These are phyloP conservation scores for Wasmannia auropunctata DNA, from an alignment of 1,140 invertebrate genomes.

Conservation along the genomic window DNA sequence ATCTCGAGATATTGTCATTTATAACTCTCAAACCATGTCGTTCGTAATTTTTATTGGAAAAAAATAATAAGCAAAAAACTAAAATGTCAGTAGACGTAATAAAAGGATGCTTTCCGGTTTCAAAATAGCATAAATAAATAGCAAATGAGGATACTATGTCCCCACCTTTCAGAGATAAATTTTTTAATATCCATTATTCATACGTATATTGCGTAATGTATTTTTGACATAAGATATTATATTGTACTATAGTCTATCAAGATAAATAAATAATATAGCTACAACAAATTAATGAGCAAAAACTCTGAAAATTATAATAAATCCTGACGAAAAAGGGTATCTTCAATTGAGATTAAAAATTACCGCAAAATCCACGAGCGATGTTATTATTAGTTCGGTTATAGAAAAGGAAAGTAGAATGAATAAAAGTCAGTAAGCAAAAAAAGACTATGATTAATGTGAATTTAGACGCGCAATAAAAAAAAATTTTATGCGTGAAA, in stretches of 20 bases:
- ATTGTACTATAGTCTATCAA: not conserved
- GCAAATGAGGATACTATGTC: not conserved
- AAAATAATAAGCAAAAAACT: not conserved
- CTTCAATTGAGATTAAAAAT: not conserved
- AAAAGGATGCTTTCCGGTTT: not conserved
- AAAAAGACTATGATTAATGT: constrained; percentile 1
- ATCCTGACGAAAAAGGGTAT: not conserved
- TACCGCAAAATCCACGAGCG: not conserved
- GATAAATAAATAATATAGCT: not conserved
- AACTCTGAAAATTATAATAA: not conserved
- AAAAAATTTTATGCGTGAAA: not conserved
- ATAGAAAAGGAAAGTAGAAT: constrained; percentile 4
- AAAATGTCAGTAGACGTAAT: not conserved
- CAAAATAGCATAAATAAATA: not conserved
- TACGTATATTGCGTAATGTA: not conserved
- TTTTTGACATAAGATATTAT: not conserved
- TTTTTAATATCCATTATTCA: not conserved
- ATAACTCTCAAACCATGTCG: not conserved
- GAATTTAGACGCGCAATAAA: constrained; percentile 4
- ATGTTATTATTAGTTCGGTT: not conserved
- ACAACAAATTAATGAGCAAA: not conserved
- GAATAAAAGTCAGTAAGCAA: not conserved
- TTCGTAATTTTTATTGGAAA: not conserved
- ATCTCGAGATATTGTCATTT: constrained; percentile 14
- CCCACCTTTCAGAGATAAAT: not conserved